Conservation (phyloP, 30 jellyfish, hydroid and myxozoan genomes). For the Catostylus mosaicus region DNA sequence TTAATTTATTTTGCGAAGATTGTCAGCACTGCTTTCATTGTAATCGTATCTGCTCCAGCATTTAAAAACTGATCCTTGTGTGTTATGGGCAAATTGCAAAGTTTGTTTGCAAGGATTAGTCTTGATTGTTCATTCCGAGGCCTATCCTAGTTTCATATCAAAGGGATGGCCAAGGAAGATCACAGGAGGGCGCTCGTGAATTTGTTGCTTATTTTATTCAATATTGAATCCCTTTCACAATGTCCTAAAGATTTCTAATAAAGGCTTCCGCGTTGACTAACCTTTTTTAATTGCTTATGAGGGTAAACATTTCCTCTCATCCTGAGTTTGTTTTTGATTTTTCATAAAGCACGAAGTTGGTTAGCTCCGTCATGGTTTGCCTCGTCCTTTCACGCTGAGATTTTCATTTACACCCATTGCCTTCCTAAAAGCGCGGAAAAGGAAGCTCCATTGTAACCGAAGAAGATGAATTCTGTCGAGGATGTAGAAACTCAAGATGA, state of each 20-base stretch:
- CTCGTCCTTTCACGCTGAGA: slow-evolving; percentile 37
- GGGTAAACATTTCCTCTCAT: no score
- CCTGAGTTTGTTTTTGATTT: neutral
- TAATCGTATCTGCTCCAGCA: no score
- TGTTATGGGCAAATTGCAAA: neutral
- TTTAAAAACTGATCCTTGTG: neutral
- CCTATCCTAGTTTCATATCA: slow-evolving; percentile 7
- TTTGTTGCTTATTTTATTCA: neutral
- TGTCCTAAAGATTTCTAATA: neutral
- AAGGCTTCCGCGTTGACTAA: neutral
- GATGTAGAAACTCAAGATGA: slow-evolving; percentile 3
- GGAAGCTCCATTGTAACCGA: slow-evolving; percentile 7
- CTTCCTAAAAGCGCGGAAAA: slow-evolving; percentile 19
- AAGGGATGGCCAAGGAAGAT: slow-evolving; percentile 22
- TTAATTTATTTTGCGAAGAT: no score
- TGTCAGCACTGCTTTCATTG: no score
- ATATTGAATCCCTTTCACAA: slow-evolving; percentile 8
- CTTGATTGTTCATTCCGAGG: neutral
- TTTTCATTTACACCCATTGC: slow-evolving; percentile 38
- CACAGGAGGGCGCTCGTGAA: slow-evolving; percentile 56
- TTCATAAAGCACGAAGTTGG: neutral
- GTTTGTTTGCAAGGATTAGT: slow-evolving; percentile 18
- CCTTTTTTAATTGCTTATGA: neutral
- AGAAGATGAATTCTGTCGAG: slow-evolving; percentile 10
- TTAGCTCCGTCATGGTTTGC: neutral